These are phyloP conservation scores for Acleris holmiana DNA, from an alignment of 2,888 invertebrate genomes.

Conservation along the genomic window DNA sequence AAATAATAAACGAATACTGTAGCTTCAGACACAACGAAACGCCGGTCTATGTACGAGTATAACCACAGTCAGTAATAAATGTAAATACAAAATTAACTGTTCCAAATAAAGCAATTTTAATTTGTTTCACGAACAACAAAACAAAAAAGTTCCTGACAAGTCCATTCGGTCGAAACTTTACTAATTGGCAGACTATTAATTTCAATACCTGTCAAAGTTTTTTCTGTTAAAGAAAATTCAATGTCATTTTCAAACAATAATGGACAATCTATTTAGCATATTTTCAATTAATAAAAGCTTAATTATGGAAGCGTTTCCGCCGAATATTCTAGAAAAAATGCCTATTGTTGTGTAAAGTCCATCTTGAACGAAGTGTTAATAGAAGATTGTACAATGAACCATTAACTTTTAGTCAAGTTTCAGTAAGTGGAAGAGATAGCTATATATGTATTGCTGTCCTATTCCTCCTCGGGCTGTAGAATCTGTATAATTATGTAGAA, in stretches of 20 bases:
- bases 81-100: too few relatives aligned
- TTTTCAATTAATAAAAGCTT: constrained; percentile 69
- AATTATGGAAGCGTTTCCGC: constrained; percentile 52
- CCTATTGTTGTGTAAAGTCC: background rate
- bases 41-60: too few relatives aligned
- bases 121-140: constrained; percentile 1
- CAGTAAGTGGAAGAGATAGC: too few relatives aligned
- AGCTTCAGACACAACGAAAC: too few relatives aligned
- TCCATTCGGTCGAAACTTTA: constrained; percentile 4
- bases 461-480: too few relatives aligned
- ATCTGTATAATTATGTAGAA: too few relatives aligned
- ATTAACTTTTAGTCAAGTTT: too few relatives aligned
- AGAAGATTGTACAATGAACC: too few relatives aligned
- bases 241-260: constrained; percentile 48
- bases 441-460: too few relatives aligned
- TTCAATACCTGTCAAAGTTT: constrained; percentile 9
- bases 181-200: background rate
- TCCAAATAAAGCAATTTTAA: background rate
- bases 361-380: too few relatives aligned
- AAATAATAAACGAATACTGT: too few relatives aligned
- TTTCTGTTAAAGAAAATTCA: constrained; percentile 37
- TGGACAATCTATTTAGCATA: constrained; percentile 62
- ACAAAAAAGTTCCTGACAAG: constrained; percentile 3
- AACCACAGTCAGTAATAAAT: too few relatives aligned
- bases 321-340: constrained; percentile 19